phyloP scores from a whole-genome alignment of 2,113 vertebrate species.

The Tenrec ecaudatus region DNA sequence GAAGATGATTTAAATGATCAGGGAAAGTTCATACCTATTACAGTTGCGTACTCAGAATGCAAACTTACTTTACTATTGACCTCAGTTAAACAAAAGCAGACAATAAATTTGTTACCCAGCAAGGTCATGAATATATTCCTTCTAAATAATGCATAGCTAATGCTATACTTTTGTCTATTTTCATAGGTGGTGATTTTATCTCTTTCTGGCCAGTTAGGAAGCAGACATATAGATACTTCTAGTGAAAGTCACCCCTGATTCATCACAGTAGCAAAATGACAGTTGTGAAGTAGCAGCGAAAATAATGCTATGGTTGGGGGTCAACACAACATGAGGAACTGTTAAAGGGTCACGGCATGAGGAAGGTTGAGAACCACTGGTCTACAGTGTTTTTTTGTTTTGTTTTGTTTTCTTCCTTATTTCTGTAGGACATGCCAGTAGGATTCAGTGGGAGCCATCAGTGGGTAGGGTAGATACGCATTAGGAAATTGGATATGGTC shows the following conservation, averaged over 20 bases:
- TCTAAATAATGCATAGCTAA: not conserved
- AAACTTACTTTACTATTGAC: conserved; percentile 31
- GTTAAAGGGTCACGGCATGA: too few species aligned
- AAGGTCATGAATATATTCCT: not conserved
- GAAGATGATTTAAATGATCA: conserved; percentile 42
- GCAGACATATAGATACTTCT: not conserved
- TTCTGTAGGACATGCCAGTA: conserved; percentile 19
- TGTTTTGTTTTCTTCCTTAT: not conserved
- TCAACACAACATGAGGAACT: too few species aligned
- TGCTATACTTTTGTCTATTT: conserved; percentile 24
- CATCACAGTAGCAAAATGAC: not conserved
- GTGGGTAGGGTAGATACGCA: conserved; percentile 32
- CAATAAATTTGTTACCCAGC: conserved; percentile 42
- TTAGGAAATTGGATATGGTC: conserved; percentile 52
- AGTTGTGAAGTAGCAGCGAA: too few species aligned
- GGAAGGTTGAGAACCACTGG: not conserved
- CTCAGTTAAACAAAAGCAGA: conserved; percentile 39
- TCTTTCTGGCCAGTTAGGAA: conserved; percentile 29
- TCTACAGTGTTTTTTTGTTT: not conserved
- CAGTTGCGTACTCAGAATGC: conserved; percentile 43
- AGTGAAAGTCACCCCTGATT: not conserved
- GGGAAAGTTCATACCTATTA: not conserved
- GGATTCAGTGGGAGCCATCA: conserved; percentile 14
- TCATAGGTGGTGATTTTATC: not conserved
- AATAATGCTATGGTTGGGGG: too few species aligned